A percentile compares a stretch with the other conserved stretches of the same genome.
phyloP scores from a whole-genome alignment of 2,113 vertebrate species.

The Centropus unirufus region DNA sequence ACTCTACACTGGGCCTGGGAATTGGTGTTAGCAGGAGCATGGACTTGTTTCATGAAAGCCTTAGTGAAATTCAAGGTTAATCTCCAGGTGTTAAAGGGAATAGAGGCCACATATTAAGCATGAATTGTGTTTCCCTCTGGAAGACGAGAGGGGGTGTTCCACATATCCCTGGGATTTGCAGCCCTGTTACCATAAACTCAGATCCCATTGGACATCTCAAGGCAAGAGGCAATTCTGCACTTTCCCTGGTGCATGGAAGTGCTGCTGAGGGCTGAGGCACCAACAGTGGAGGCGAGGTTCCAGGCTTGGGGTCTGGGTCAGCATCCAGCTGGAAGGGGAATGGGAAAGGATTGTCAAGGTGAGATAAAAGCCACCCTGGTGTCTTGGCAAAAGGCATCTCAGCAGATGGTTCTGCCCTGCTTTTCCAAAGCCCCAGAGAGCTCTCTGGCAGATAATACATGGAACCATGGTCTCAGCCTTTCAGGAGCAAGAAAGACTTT shows the following conservation, averaged over 20 bases:
- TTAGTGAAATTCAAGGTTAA: constrained; percentile 27
- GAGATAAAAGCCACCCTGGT: neutral
- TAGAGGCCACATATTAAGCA: neutral
- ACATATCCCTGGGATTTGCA: neutral
- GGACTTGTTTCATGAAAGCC: neutral
- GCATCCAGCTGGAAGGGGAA: neutral
- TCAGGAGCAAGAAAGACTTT: neutral
- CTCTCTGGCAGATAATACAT: neutral
- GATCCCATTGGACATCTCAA: neutral
- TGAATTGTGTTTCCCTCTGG: constrained; percentile 5
- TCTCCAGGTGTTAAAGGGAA: constrained; percentile 5
- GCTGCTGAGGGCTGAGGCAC: neutral
- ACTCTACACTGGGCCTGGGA: neutral
- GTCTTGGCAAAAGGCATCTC: neutral
- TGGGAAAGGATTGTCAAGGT: neutral
- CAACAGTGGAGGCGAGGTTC: neutral
- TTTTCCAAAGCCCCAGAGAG: neutral
- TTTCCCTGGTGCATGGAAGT: neutral
- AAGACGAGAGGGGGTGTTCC: neutral
- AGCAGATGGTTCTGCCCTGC: neutral
- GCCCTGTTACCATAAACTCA: neutral
- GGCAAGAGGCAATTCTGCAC: neutral
- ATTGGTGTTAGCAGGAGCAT: neutral
- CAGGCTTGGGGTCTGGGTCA: neutral
- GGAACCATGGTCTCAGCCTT: neutral